These are phyloP conservation scores for Vanessa tameamea DNA, from an alignment of 1,140 invertebrate species.

Conservation along the genomic window DNA sequence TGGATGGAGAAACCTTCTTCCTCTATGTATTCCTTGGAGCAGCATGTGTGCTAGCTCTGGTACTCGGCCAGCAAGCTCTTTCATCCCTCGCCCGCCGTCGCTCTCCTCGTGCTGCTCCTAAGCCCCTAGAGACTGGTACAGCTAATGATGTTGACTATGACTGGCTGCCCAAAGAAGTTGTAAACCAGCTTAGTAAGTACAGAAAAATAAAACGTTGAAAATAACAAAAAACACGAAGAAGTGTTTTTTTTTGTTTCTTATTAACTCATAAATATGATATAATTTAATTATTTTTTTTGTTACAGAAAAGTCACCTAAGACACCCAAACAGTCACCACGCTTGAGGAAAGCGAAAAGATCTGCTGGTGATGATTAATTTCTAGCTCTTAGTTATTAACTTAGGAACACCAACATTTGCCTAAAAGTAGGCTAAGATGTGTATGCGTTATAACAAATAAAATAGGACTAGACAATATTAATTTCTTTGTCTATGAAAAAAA, in stretches of 20 bases:
- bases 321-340: slow-evolving; percentile 84
- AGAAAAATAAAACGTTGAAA: background rate
- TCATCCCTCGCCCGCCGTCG: slow-evolving; percentile 87
- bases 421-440: slow-evolving; percentile 36
- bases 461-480: slow-evolving; percentile 54
- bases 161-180: slow-evolving; percentile 96
- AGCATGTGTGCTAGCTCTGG: slow-evolving; percentile 91
- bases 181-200: slow-evolving; percentile 90
- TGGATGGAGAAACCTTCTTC: slow-evolving; percentile 99
- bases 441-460: slow-evolving; percentile 52
- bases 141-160: slow-evolving; percentile 98
- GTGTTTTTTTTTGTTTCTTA: background rate
- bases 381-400: slow-evolving; percentile 35
- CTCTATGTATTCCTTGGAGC: slow-evolving; percentile 96
- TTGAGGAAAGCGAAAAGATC: slow-evolving; percentile 87
- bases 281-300: slow-evolving; percentile 49
- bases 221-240: background rate
- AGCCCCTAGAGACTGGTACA: slow-evolving; percentile 89
- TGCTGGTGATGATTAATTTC: slow-evolving; percentile 82
- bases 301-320: slow-evolving; percentile 84
- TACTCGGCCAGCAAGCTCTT: slow-evolving; percentile 94
- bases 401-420: slow-evolving; percentile 44
- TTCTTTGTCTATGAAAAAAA: slow-evolving; percentile 17
- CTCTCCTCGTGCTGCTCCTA: slow-evolving; percentile 81
- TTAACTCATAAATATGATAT: background rate